These are phyloP conservation scores for Panthera tigris DNA, from an alignment of 2,113 vertebrate species.

Conservation along the genomic window DNA sequence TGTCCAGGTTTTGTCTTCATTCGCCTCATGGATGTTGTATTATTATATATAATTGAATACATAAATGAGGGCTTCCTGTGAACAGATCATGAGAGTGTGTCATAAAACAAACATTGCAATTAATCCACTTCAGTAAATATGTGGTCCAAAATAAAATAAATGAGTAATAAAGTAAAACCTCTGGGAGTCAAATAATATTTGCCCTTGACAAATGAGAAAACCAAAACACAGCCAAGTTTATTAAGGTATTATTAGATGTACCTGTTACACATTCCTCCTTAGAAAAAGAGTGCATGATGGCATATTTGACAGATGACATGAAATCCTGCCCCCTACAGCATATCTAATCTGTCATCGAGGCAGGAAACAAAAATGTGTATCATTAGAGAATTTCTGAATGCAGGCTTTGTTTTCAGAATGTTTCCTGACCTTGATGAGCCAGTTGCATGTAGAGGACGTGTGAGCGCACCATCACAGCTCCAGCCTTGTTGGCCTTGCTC, in stretches of 20 bases:
- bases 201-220: not conserved
- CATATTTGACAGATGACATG: not conserved
- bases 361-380: not conserved
- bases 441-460: fast-evolving
- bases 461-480: fast-evolving
- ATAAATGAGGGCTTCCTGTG: not conserved
- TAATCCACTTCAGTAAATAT: not conserved
- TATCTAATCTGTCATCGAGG: not conserved
- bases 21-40: not conserved
- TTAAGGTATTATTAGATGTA: not conserved
- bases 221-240: not conserved
- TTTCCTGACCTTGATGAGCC: not conserved
- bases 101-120: not conserved
- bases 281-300: not conserved
- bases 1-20: not conserved
- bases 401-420: not conserved
- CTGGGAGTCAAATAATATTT: not conserved
- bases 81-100: not conserved
- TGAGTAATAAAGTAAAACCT: not conserved
- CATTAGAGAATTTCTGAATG: not conserved
- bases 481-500: not conserved
- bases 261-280: not conserved
- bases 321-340: not conserved
- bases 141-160: not conserved
- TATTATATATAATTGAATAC: not conserved